Conservation (phyloP, 2,113 vertebrate genomes). For the Tyto alba region DNA sequence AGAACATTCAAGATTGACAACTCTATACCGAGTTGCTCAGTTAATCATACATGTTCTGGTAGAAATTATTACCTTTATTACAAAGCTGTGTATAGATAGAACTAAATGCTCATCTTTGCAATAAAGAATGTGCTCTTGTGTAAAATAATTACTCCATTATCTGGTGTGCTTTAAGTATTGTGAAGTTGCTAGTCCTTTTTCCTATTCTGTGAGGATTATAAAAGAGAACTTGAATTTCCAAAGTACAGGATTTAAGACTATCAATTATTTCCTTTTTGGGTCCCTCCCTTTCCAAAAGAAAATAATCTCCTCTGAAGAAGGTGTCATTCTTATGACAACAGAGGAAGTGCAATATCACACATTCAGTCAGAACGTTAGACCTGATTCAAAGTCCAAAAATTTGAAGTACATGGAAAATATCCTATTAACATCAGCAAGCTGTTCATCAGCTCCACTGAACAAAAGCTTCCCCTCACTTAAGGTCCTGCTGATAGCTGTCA, state of each 20-base stretch:
- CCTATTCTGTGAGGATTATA: not conserved
- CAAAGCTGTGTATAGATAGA: conserved; percentile 34
- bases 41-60: conserved; percentile 52
- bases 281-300: conserved; percentile 35
- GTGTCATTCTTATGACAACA: conserved; percentile 35
- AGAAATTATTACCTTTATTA: conserved; percentile 57
- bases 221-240: conserved; percentile 39
- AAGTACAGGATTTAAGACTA: conserved; percentile 35
- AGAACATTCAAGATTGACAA: conserved; percentile 54
- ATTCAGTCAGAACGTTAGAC: not conserved
- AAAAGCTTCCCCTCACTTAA: not conserved
- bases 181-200: conserved; percentile 51
- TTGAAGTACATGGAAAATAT: not conserved
- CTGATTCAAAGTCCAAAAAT: conserved; percentile 32
- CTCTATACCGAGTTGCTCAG: not conserved
- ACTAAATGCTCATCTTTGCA: conserved; percentile 49
- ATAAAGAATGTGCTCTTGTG: conserved; percentile 46
- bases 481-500: not conserved
- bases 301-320: conserved; percentile 47
- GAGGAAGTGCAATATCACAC: conserved; percentile 38
- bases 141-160: conserved; percentile 62
- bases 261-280: conserved; percentile 25
- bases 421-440: conserved; percentile 16
- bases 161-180: conserved; percentile 25
- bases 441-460: conserved; percentile 18